These are phyloP conservation scores for Synanthedon formicaeformis DNA, from an alignment of 2,888 invertebrate species.

Conservation along the genomic window DNA sequence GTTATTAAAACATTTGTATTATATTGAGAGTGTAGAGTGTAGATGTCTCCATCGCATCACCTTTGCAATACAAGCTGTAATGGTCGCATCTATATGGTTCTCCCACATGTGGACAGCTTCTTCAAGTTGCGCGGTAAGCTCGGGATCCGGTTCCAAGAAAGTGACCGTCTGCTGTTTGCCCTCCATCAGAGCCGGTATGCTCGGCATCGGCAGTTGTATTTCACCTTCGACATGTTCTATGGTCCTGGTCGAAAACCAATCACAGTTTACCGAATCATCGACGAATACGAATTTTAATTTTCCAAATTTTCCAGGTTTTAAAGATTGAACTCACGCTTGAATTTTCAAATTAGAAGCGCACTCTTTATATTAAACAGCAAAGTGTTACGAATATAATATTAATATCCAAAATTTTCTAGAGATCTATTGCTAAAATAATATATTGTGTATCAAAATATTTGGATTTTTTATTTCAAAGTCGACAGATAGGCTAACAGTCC, in stretches of 20 bases:
- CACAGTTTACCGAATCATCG: not conserved
- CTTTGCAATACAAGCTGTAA: constrained; percentile 65
- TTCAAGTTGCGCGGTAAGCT: constrained; percentile 70
- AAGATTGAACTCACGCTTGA: not conserved
- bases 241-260: constrained; percentile 59
- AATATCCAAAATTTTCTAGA: too few relatives aligned
- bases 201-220: constrained; percentile 74
- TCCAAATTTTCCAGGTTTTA: not conserved
- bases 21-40: too few relatives aligned
- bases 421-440: too few relatives aligned
- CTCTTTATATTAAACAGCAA: too few relatives aligned
- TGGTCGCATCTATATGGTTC: constrained; percentile 72
- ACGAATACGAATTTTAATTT: not conserved
- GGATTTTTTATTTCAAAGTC: too few relatives aligned
- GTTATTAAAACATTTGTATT: too few relatives aligned
- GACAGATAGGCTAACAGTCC: too few relatives aligned
- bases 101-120: constrained; percentile 75
- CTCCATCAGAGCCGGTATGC: constrained; percentile 62
- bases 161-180: constrained; percentile 41
- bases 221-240: constrained; percentile 83
- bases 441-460: too few relatives aligned
- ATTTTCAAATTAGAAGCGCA: too few relatives aligned
- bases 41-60: constrained; percentile 24
- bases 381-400: too few relatives aligned
- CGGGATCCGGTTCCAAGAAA: constrained; percentile 60